These are phyloP conservation scores for Xestia rhomboidea DNA, from an alignment of 2,888 invertebrate genomes.

Conservation along the genomic window DNA sequence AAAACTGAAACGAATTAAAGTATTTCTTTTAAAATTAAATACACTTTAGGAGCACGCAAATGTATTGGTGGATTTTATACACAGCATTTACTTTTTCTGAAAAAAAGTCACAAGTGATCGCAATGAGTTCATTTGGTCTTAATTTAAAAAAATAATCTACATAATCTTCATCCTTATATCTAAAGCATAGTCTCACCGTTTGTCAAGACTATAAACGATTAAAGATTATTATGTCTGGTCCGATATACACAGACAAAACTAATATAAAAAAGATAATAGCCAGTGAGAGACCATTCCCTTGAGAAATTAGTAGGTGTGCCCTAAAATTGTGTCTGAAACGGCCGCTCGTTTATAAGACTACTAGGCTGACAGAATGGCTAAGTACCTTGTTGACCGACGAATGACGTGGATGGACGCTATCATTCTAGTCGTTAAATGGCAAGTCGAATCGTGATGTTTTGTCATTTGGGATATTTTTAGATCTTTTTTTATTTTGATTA, in stretches of 20 bases:
- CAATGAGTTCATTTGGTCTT: no score
- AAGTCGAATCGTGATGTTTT: constrained; percentile 21
- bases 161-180: background rate
- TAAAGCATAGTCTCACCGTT: background rate
- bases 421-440: constrained; percentile 22
- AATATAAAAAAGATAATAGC: constrained; percentile 28
- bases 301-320: constrained; percentile 58
- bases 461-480: constrained; percentile 13
- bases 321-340: constrained; percentile 49
- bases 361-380: constrained; percentile 46
- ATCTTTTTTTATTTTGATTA: constrained; percentile 1
- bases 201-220: background rate
- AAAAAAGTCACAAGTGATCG: background rate
- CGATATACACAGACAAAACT: background rate
- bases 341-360: constrained; percentile 44
- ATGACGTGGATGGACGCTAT: constrained; percentile 33
- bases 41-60: background rate
- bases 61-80: background rate
- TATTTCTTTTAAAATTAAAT: background rate
- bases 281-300: constrained; percentile 31
- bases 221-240: no score
- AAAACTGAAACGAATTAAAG: background rate
- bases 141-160: background rate
- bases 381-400: constrained; percentile 40
- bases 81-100: background rate